A percentile compares a stretch with the other conserved stretches of the same genome.
Evolutionary conservation across 2,113 vertebrate species (phyloP).

Genomic region (Rallus limicola): DNA sequence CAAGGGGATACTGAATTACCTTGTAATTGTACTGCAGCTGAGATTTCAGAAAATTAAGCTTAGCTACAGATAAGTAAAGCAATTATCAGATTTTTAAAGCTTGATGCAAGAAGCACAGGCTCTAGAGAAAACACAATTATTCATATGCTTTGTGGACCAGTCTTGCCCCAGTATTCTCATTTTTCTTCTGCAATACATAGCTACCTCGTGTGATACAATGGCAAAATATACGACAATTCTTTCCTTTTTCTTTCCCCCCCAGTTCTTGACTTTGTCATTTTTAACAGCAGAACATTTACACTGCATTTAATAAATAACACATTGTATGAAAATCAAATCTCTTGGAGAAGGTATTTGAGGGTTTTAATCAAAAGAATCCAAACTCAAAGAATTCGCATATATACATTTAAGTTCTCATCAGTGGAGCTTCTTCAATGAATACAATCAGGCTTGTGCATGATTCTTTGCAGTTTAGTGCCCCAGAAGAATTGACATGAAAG

Average conservation of each 20-base stretch:
- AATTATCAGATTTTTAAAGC: neutral
- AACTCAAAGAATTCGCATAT: neutral
- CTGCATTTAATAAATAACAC: neutral
- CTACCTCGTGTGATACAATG: neutral
- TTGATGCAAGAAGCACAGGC: neutral
- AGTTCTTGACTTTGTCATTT: neutral
- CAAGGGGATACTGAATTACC: neutral
- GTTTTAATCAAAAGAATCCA: neutral
- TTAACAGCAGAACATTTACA: neutral
- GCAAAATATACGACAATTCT: neutral
- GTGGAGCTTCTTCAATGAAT: neutral
- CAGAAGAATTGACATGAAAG: neutral
- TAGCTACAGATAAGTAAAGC: neutral
- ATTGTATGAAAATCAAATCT: neutral
- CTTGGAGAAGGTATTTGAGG: neutral
- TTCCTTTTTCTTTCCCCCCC: neutral
- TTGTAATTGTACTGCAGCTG: neutral
- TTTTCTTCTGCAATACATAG: neutral
- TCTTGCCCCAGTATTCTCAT: neutral
- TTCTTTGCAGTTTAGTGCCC: neutral
- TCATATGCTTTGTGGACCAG: neutral
- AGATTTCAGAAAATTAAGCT: neutral
- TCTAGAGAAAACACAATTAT: neutral
- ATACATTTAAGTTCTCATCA: neutral
- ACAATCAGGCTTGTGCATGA: neutral